Base-by-base conservation (phyloP, 1,140 invertebrate species). In the Solen grandis region DNA sequence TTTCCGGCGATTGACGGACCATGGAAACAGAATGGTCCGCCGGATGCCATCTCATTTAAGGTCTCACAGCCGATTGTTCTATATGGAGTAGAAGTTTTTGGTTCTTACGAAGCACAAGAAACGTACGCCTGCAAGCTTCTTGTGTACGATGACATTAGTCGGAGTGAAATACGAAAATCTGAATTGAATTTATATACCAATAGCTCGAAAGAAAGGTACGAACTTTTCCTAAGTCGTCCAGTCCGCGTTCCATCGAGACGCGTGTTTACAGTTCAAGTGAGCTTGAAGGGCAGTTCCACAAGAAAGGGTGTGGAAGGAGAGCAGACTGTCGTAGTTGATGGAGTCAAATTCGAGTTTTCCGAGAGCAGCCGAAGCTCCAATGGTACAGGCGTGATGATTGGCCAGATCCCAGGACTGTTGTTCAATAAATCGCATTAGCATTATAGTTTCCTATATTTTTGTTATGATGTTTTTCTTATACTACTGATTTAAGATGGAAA, bases 1-100 rank as follows among this genome's bases (percentile, higher is more conserved):
- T 79, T 79, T 68, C n/a, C 13, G 2, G 25, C 35, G 4, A 62
- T 29, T 31, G 65, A 69, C 27, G 76, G 76, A 13, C 65, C 69
- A 33, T 79, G 76, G 76, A 79, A 70, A 59, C 65, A 79, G 27
- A 79, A 69, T 36, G 63, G 76, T 13, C 50, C 76, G 10, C 54
- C 76, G 22, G 76, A 79, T 62, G 31, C 76, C 4, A 79, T 79
- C 36, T 79, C 76, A 1, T 79, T 79, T 36, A 79, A 36, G 13
- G 65, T 69, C 14, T 41, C 65, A 29, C 36, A 68, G n/a, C 66
- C 76, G 8, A 79, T 79, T 46, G 54, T 60, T 60, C 65, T 79
- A 0, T 70, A 70, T 31, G 76, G 76, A 29, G 55, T 38, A 16
- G 57, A 69, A 35, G 41, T 79, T 16, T 79, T 33, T 31, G 76